Conservation (phyloP, 2,113 vertebrate genomes). For the Excalfactoria chinensis region DNA sequence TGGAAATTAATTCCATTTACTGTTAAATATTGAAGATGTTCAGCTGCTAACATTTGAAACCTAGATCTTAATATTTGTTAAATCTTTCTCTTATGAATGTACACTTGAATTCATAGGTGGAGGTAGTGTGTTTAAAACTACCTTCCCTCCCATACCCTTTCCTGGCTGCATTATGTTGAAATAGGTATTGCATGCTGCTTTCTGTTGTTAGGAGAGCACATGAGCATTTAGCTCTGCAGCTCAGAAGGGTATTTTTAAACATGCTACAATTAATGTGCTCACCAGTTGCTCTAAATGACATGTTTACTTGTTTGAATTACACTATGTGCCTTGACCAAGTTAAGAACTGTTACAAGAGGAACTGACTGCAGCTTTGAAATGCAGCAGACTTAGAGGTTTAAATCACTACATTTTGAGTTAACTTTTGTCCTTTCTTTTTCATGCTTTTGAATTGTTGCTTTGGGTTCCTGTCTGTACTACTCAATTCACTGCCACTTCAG, state of each 20-base stretch:
- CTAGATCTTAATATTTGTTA: background rate
- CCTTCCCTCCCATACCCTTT: background rate
- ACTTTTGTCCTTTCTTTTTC: background rate
- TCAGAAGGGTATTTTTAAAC: background rate
- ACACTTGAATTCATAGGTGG: background rate
- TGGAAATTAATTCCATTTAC: constrained; percentile 1
- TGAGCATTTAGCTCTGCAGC: background rate
- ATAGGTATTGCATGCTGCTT: background rate
- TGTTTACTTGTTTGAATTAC: background rate
- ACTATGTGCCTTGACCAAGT: background rate
- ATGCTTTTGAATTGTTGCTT: background rate
- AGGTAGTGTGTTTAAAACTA: background rate
- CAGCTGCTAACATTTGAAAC: background rate
- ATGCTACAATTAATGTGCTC: background rate
- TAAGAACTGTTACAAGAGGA: constrained; percentile 27
- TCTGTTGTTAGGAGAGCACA: background rate
- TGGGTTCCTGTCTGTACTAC: background rate
- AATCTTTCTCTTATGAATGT: background rate
- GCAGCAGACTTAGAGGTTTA: background rate
- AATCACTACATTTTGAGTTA: background rate
- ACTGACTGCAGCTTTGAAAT: background rate
- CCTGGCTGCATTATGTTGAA: background rate
- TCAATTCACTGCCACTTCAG: background rate
- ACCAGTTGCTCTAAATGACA: background rate
- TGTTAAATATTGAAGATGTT: constrained; percentile 12